phyloP scores from a whole-genome alignment of 2,888 invertebrate species.

The Alviniconcha strummeri region DNA sequence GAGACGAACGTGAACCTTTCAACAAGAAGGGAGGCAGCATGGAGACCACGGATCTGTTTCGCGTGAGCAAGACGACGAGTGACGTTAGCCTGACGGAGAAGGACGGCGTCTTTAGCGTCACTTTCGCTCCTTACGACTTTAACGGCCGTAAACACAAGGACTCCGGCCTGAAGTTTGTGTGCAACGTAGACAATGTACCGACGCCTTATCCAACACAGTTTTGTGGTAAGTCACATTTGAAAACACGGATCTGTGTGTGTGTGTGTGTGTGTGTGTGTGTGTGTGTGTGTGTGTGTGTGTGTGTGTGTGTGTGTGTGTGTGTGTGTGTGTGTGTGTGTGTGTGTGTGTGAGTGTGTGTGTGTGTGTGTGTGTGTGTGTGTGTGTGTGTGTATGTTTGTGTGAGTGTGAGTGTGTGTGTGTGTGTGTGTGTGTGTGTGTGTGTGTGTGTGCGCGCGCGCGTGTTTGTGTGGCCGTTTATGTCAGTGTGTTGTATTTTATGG shows the following conservation, averaged over 20 bases:
- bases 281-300: constrained; percentile 12
- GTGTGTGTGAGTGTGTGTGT: no score
- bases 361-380: no score
- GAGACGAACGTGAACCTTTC: background rate
- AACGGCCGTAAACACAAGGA: background rate
- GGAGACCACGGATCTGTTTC: background rate
- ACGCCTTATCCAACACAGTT: background rate
- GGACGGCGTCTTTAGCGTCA: background rate
- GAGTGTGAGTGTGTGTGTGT: no score
- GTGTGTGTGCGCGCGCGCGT: no score
- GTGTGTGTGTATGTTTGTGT: no score
- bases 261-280: constrained; percentile 19
- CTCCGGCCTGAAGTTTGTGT: background rate
- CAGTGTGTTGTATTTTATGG: no score
- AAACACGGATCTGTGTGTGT: background rate
- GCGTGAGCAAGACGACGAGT: background rate
- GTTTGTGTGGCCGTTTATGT: no score
- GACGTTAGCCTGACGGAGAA: background rate
- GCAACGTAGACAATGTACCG: background rate
- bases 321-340: background rate
- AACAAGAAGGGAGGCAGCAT: background rate
- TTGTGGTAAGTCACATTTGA: background rate
- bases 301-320: background rate
- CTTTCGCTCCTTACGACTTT: background rate
- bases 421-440: no score